Evolutionary conservation across 2,797 vertebrate species (phyloP).

Genomic region (Benthosema pterotum): DNA sequence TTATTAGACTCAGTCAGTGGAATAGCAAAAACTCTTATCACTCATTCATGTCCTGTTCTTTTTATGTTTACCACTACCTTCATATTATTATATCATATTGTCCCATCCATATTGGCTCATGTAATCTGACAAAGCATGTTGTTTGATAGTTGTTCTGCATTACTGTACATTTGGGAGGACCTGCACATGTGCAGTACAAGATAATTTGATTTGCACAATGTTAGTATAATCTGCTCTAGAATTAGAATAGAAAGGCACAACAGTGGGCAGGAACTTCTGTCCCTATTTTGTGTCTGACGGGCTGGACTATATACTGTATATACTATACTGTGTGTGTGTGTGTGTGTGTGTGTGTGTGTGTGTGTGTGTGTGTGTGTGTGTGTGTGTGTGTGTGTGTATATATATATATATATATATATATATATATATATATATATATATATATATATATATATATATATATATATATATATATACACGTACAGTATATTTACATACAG

Average conservation of each 20-base stretch:
- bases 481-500: no score
- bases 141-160: background rate
- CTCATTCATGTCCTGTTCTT: background rate
- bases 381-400: no score
- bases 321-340: no score
- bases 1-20: constrained; percentile 4
- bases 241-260: constrained; percentile 4
- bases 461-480: no score
- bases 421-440: no score
- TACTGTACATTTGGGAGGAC: background rate
- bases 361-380: no score
- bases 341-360: no score
- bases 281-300: constrained; percentile 2
- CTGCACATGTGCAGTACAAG: constrained; percentile 14
- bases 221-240: constrained; percentile 3
- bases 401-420: no score
- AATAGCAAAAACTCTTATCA: constrained; percentile 1
- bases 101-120: background rate
- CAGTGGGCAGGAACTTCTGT: constrained; percentile 7
- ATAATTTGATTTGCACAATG: background rate
- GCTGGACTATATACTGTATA: constrained; percentile 10
- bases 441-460: no score
- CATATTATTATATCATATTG: no score
- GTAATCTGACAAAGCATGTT: background rate
- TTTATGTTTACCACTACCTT: background rate